These are phyloP conservation scores for Scophthalmus maximus DNA, from an alignment of 2,113 vertebrate genomes.

Conservation along the genomic window DNA sequence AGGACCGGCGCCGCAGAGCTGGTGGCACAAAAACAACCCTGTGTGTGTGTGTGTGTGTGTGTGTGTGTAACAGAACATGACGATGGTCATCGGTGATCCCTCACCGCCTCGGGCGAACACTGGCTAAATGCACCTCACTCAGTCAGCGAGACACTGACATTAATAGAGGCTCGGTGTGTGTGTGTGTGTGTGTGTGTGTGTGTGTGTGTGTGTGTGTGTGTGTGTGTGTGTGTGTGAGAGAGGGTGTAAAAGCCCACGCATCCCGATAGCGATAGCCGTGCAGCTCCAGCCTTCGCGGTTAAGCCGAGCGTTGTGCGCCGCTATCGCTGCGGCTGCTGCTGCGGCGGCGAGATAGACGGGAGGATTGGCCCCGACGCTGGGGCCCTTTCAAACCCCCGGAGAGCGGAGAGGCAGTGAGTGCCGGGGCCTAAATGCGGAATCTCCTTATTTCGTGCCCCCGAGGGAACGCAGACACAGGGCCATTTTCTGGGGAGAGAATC, in stretches of 20 bases:
- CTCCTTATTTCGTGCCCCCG: slow-evolving; percentile 73
- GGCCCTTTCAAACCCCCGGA: slow-evolving; percentile 70
- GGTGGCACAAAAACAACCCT: slow-evolving; percentile 40
- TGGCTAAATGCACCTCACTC: slow-evolving; percentile 67
- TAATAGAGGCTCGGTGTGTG: slow-evolving; percentile 48
- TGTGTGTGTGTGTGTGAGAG: too few relatives aligned
- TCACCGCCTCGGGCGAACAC: slow-evolving; percentile 64
- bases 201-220: slow-evolving; percentile 24
- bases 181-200: slow-evolving; percentile 27
- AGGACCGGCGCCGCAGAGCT: slow-evolving; percentile 53
- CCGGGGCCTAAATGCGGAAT: slow-evolving; percentile 78
- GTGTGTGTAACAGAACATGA: slow-evolving; percentile 63
- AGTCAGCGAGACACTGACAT: slow-evolving; percentile 64
- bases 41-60: slow-evolving; percentile 29
- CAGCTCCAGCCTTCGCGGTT: slow-evolving; percentile 61
- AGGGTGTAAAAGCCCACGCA: slow-evolving; percentile 35
- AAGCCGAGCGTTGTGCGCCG: slow-evolving; percentile 53
- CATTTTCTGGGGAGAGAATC: slow-evolving; percentile 81
- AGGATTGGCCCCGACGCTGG: slow-evolving; percentile 51
- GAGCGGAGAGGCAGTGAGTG: slow-evolving; percentile 64
- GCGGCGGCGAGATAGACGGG: slow-evolving; percentile 59
- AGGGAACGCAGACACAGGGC: slow-evolving; percentile 71
- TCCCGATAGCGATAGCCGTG: slow-evolving; percentile 55
- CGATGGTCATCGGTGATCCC: slow-evolving; percentile 66
- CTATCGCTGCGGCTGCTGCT: slow-evolving; percentile 45